Evolutionary conservation across 2,113 vertebrate genomes (phyloP).

Genomic region (Nycticebus coucang): DNA sequence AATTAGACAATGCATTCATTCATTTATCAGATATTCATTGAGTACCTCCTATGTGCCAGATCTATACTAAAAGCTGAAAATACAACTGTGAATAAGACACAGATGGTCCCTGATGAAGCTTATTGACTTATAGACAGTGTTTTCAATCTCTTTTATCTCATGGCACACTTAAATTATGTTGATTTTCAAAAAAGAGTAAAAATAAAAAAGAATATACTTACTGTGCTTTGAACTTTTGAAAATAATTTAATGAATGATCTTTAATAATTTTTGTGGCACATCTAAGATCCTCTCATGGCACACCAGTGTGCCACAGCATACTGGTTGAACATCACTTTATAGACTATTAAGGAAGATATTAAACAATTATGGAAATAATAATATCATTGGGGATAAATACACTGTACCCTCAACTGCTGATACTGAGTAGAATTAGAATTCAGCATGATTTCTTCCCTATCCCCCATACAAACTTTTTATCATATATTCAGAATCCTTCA

Average conservation of each 20-base stretch:
- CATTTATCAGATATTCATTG: not conserved
- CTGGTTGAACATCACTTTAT: not conserved
- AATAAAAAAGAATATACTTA: too few relatives aligned
- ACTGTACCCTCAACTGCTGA: not conserved
- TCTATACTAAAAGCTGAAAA: not conserved
- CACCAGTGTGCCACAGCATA: too few relatives aligned
- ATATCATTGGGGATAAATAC: not conserved
- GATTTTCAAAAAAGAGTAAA: too few relatives aligned
- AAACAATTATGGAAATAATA: not conserved
- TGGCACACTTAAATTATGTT: too few relatives aligned
- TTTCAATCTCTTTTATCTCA: too few relatives aligned
- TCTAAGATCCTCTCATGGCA: too few relatives aligned
- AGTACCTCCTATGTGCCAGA: not conserved
- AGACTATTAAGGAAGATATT: not conserved
- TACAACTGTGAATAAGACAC: not conserved
- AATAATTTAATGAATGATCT: too few relatives aligned
- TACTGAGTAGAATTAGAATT: not conserved
- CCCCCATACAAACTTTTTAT: not conserved
- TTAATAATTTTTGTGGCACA: too few relatives aligned
- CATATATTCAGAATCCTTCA: constrained; percentile 33
- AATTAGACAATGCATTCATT: not conserved
- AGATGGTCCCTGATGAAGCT: not conserved
- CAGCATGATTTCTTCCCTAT: not conserved
- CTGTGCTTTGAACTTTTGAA: too few relatives aligned
- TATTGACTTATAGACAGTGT: not conserved